Evolutionary conservation across 2,888 invertebrate species (phyloP), one percentile per base, ranked within the genome.

Genomic region (Synanthedon tipuliformis): DNA sequence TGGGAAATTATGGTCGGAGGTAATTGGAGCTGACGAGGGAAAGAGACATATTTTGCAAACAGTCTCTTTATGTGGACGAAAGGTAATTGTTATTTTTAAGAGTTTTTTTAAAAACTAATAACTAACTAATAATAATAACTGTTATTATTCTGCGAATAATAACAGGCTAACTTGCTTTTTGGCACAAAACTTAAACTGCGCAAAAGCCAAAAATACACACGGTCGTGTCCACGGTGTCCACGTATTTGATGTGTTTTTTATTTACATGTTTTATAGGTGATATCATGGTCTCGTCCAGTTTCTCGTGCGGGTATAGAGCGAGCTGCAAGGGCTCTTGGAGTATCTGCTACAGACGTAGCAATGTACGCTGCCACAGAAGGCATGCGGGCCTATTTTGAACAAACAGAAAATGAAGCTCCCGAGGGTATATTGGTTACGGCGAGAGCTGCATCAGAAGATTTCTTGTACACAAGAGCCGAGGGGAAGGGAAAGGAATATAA

Each of bases 201-300:
- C 23, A 23, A 3, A 23, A 23, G 23, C 23, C 4, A 23, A 23
- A 23, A 16, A 16, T 1, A 16, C 16, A 16, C 16, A 16, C 16
- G 16, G 2, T 16, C 16, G 16, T 16, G n/a, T n/a, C n/a, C n/a
- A n/a, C n/a, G 3, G 3, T 3, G 23, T 23, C 23, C 4, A 23
- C 4, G 23, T 23, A 4, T 23, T 23, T 23, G 4, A 23, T 23
- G 4, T 23, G 4, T 34, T 8, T 34, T 34, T 34, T 34, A 8
- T 34, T 34, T 34, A 34, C 8, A 8, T 34, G 34, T 45, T 13
- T 55, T 58, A 0, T 54, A 86, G 86, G 91, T 92, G 1, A 90
- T 92, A 3, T 89, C 92, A 0, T 93, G 93, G 93, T 93, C 93
- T 0, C 89, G 90, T 0, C 89, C 91, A 0, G 89, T 93, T 0